Percentiles rank a stretch among this genome's conserved stretches.
Conservation (phyloP, 2,113 vertebrate genomes). For the Pipra filicauda region DNA sequence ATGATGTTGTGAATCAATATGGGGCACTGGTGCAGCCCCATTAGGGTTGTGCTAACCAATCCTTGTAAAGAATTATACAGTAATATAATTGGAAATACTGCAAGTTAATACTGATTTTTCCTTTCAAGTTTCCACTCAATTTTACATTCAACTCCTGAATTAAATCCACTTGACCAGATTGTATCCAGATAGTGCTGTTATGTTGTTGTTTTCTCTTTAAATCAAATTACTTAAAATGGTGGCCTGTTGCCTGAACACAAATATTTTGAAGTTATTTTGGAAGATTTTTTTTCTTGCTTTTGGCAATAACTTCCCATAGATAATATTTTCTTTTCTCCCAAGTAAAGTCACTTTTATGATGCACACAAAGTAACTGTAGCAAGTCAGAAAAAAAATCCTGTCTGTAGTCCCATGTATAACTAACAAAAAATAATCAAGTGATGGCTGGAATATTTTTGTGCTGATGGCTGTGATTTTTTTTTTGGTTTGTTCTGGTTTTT, state of each 20-base stretch:
- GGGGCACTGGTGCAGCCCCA: not conserved
- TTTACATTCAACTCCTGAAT: not conserved
- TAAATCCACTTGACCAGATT: not conserved
- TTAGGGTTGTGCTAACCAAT: not conserved
- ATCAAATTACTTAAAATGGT: not conserved
- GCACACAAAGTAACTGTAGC: not conserved
- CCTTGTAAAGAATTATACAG: not conserved
- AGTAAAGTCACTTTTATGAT: not conserved
- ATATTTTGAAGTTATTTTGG: not conserved
- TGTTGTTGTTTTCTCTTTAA: not conserved
- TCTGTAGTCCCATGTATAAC: not conserved
- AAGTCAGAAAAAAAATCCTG: not conserved
- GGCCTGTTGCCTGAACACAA: not conserved
- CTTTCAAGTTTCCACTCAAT: not conserved
- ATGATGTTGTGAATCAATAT: rapidly evolving
- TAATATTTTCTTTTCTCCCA: not conserved
- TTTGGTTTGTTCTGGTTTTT: no score
- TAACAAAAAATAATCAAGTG: not conserved
- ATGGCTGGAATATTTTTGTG: not conserved
- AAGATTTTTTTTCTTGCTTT: not conserved
- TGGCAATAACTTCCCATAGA: not conserved
- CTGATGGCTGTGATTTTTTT: not conserved
- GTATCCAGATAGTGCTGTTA: not conserved
- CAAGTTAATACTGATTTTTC: not conserved
- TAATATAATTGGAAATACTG: not conserved